These are phyloP conservation scores for Conopomorpha cramerella DNA, from an alignment of 1,140 invertebrate species.

Conservation along the genomic window DNA sequence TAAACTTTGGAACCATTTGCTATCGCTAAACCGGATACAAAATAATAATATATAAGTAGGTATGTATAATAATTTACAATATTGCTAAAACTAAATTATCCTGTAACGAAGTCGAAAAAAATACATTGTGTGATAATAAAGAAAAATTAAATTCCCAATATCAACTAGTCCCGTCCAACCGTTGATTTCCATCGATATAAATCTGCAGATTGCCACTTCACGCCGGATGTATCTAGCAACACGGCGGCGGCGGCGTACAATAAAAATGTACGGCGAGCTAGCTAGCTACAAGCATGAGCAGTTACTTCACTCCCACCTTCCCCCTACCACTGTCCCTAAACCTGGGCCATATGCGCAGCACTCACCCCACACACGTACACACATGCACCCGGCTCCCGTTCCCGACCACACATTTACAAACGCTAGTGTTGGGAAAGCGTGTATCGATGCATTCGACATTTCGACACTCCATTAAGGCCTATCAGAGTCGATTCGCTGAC, in stretches of 20 bases:
- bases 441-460: too few relatives aligned
- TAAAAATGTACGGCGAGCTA: conserved; percentile 59
- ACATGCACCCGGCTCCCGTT: conserved; percentile 18
- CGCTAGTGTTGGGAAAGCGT: too few relatives aligned
- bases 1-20: too few relatives aligned
- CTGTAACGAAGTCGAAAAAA: too few relatives aligned
- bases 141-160: too few relatives aligned
- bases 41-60: too few relatives aligned
- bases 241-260: conserved; percentile 55
- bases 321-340: conserved; percentile 10
- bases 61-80: too few relatives aligned
- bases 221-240: conserved; percentile 44
- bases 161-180: conserved; percentile 21
- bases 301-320: conserved; percentile 22
- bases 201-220: conserved; percentile 17
- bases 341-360: conserved; percentile 44
- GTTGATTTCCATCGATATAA: conserved; percentile 50
- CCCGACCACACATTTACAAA: conserved; percentile 21
- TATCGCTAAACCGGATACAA: too few relatives aligned
- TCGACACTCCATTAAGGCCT: too few relatives aligned
- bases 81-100: too few relatives aligned
- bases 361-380: conserved; percentile 16
- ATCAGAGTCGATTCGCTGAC: too few relatives aligned
- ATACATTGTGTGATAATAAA: too few relatives aligned
- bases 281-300: conserved; percentile 53